Evolutionary conservation across 53 echinoderm and acorn worm genomes (phyloP).

Genomic region (Echinometra lucunter): DNA sequence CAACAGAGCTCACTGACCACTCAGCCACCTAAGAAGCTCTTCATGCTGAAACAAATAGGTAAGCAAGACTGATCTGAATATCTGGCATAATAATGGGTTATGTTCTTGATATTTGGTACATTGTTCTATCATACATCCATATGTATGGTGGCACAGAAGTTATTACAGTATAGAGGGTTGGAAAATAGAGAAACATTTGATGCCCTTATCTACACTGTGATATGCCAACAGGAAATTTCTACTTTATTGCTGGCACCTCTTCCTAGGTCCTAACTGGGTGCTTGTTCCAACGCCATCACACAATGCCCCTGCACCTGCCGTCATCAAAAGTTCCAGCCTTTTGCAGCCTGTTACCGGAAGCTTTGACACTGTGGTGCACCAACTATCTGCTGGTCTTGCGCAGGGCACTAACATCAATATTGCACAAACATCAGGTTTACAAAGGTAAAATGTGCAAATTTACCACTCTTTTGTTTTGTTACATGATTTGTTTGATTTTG

Average conservation of each 20-base stretch:
- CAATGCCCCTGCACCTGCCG: background rate
- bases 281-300: slow-evolving; percentile 5
- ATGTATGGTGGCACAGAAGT: too few species aligned
- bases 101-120: too few species aligned
- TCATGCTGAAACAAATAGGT: slow-evolving; percentile 1
- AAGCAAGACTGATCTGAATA: background rate
- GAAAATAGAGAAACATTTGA: too few species aligned
- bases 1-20: background rate
- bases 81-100: too few species aligned
- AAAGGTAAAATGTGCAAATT: background rate
- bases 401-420: background rate
- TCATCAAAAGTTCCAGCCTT: background rate
- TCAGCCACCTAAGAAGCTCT: slow-evolving; percentile 26
- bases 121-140: too few species aligned
- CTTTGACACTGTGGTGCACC: background rate
- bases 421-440: background rate
- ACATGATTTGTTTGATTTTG: too few species aligned
- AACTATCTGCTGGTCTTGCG: background rate
- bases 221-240: too few species aligned
- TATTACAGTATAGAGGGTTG: too few species aligned
- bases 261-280: slow-evolving; percentile 19
- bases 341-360: background rate
- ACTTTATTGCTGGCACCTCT: too few species aligned
- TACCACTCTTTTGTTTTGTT: too few species aligned
- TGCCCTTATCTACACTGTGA: too few species aligned